Evolutionary conservation across 1,140 invertebrate species (phyloP).

Genomic region (Manduca sexta): DNA sequence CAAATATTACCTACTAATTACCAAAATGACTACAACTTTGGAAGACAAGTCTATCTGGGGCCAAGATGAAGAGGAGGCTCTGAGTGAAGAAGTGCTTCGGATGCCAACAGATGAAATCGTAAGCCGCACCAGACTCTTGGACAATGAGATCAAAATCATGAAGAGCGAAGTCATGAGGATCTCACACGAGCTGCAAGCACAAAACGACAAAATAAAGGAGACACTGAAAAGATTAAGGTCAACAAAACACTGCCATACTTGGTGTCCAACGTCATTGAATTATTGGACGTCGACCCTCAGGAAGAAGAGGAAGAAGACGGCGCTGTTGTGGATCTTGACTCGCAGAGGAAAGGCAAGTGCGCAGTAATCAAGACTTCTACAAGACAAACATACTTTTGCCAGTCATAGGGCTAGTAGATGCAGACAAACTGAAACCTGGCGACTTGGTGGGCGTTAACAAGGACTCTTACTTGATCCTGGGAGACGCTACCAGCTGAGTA

Average conservation of each 20-base stretch:
- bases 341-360: slow-evolving; percentile 98
- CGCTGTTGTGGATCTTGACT: slow-evolving; percentile 98
- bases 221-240: slow-evolving; percentile 99
- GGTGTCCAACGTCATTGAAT: slow-evolving; percentile 99
- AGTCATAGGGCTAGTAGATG: slow-evolving; percentile 98
- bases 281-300: slow-evolving; percentile 97
- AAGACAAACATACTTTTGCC: slow-evolving; percentile 99
- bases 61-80: slow-evolving; percentile 87
- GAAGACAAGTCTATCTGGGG: slow-evolving; percentile 93
- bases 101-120: slow-evolving; percentile 98
- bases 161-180: slow-evolving; percentile 98
- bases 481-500: slow-evolving; percentile 99
- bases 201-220: slow-evolving; percentile 98
- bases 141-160: slow-evolving; percentile 99
- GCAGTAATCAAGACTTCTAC: slow-evolving; percentile 99
- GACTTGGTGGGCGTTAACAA: slow-evolving; percentile 99
- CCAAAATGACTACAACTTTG: slow-evolving; percentile 78
- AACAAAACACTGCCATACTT: slow-evolving; percentile 99
- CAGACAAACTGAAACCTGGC: slow-evolving; percentile 97
- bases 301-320: slow-evolving; percentile 99
- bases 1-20: slow-evolving; percentile 6
- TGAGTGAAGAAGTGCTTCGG: slow-evolving; percentile 93
- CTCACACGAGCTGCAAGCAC: slow-evolving; percentile 95
- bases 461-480: slow-evolving; percentile 98
- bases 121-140: slow-evolving; percentile 93